A percentile compares a stretch with the other conserved stretches of the same genome.
These are phyloP conservation scores for Hermatobates lingyangjiaoensis DNA, from an alignment of 1,140 invertebrate genomes.

Conservation along the genomic window DNA sequence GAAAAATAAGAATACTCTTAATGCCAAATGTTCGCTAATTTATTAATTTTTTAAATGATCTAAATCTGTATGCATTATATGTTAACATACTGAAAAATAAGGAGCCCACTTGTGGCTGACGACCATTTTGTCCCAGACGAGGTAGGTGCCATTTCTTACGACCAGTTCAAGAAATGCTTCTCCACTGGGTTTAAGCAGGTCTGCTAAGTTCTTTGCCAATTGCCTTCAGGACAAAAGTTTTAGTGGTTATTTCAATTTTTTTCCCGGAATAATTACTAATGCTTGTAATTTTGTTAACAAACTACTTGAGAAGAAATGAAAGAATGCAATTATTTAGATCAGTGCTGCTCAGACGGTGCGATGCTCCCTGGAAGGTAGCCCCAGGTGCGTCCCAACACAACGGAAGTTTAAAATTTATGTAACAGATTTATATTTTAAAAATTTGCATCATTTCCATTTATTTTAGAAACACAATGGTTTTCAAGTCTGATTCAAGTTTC, in stretches of 20 bases:
- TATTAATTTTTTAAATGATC: not conserved
- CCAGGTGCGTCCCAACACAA: not conserved
- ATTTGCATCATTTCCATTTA: no score
- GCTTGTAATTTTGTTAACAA: not conserved
- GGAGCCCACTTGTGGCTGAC: not conserved
- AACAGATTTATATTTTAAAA: no score
- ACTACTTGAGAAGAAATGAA: not conserved
- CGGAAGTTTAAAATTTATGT: not conserved
- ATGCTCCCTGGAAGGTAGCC: not conserved
- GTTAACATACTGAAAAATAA: not conserved
- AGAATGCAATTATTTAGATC: not conserved
- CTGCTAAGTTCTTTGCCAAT: not conserved
- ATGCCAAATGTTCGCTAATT: not conserved
- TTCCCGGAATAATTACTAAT: not conserved
- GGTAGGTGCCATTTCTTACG: conserved; percentile 2
- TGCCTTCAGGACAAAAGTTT: not conserved
- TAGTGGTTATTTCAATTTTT: not conserved
- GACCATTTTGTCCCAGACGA: conserved; percentile 6
- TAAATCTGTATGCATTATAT: not conserved
- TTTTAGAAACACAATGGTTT: no score
- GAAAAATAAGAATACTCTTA: not conserved
- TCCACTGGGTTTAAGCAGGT: conserved; percentile 2
- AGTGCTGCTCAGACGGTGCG: not conserved
- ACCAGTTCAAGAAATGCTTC: conserved; percentile 4
- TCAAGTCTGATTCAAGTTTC: no score